Evolutionary conservation across 2,797 vertebrate genomes (phyloP).

Genomic region (Poeciliopsis presidionis): DNA sequence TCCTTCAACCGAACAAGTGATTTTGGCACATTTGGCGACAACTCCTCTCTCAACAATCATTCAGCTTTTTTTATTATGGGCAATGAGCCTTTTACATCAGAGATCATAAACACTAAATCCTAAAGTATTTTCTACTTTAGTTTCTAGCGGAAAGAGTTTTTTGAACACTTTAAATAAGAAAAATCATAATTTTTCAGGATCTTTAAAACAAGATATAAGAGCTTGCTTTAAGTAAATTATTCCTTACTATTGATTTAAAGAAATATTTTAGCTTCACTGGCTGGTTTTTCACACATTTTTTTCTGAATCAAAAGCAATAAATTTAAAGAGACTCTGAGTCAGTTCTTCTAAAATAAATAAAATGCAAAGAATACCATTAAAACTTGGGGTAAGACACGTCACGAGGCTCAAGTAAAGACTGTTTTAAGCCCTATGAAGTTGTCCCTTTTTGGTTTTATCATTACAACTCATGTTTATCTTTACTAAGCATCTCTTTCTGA

Average conservation of each 20-base stretch:
- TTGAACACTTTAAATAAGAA: no score
- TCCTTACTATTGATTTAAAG: no score
- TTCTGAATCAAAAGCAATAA: background rate
- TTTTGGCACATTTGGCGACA: background rate
- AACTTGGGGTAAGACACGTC: background rate
- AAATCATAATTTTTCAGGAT: no score
- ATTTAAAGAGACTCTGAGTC: background rate
- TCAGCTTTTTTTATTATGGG: background rate
- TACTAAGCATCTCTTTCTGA: background rate
- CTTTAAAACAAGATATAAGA: no score
- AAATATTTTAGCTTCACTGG: no score
- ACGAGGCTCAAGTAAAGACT: background rate
- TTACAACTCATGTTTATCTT: background rate
- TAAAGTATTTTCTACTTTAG: no score
- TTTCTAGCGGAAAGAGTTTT: no score
- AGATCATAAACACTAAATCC: no score
- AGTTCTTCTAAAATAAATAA: background rate
- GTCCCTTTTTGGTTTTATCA: background rate
- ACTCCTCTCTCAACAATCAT: background rate
- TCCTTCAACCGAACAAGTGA: background rate
- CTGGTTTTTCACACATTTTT: background rate
- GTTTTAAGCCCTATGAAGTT: background rate
- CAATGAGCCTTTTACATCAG: background rate
- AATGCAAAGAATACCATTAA: background rate
- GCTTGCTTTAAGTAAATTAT: no score